Percentiles rank a stretch among this genome's conserved stretches.
These are phyloP conservation scores for Cinclus cinclus DNA, from an alignment of 2,113 vertebrate species.

Conservation along the genomic window DNA sequence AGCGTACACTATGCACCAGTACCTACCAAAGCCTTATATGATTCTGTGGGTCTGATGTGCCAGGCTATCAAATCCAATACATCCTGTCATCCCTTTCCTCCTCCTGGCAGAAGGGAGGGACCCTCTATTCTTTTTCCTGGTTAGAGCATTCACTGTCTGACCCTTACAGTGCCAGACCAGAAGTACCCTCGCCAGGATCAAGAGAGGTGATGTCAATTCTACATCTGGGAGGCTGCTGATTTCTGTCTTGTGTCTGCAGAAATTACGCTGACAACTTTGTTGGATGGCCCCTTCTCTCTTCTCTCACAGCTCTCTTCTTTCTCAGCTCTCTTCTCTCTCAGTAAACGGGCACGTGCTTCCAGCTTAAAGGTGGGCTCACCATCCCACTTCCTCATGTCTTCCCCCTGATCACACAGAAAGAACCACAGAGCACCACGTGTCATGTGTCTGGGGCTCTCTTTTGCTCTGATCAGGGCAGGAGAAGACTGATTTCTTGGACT, in stretches of 20 bases:
- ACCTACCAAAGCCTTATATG: background rate
- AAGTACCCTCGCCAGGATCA: background rate
- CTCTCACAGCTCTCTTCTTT: background rate
- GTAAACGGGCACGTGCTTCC: background rate
- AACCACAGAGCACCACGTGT: background rate
- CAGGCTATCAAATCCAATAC: background rate
- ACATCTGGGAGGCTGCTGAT: background rate
- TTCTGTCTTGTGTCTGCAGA: background rate
- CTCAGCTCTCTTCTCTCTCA: background rate
- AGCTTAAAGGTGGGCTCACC: background rate
- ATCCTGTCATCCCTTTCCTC: background rate
- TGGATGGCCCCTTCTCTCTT: background rate
- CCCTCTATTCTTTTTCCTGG: background rate
- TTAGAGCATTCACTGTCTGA: background rate
- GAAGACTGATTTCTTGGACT: background rate
- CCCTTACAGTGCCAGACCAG: background rate
- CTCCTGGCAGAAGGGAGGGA: background rate
- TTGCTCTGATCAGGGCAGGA: background rate
- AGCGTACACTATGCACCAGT: background rate
- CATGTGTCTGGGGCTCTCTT: background rate
- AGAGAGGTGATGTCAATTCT: background rate
- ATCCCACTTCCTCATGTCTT: slow-evolving; percentile 9
- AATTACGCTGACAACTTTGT: background rate
- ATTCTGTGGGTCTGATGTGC: background rate
- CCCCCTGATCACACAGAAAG: background rate